These are phyloP conservation scores for Triplophysa bombifrons DNA, from an alignment of 2,797 vertebrate genomes.

Conservation along the genomic window DNA sequence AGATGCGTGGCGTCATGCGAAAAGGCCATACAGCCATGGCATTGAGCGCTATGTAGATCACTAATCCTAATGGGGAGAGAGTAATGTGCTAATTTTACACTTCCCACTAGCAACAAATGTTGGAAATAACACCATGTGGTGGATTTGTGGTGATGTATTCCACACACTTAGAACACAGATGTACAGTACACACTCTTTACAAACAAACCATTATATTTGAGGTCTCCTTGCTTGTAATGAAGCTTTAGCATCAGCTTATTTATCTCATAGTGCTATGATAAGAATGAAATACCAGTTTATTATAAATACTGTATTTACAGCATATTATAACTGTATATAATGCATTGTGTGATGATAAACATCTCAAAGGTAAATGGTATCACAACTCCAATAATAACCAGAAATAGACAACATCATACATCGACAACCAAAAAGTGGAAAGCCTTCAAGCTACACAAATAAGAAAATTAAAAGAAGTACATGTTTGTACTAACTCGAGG, in stretches of 20 bases:
- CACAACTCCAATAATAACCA: background rate
- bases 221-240: background rate
- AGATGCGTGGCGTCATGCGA: no score
- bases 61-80: slow-evolving; percentile 53
- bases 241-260: background rate
- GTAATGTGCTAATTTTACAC: slow-evolving; percentile 68
- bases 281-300: no score
- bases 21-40: background rate
- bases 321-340: no score
- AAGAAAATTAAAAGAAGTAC: no score
- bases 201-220: slow-evolving; percentile 15
- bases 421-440: no score
- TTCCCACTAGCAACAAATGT: slow-evolving; percentile 79
- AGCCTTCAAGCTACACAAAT: no score
- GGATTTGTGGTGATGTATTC: slow-evolving; percentile 63
- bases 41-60: slow-evolving; percentile 17
- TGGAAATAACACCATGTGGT: slow-evolving; percentile 67
- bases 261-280: no score
- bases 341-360: background rate
- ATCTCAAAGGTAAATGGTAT: background rate
- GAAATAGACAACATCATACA: no score
- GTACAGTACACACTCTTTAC: background rate
- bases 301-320: no score
- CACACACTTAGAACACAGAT: slow-evolving; percentile 34
- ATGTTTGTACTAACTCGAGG: no score